Evolutionary conservation across 2,797 vertebrate species (phyloP).

Genomic region (Antrozous pallidus): DNA sequence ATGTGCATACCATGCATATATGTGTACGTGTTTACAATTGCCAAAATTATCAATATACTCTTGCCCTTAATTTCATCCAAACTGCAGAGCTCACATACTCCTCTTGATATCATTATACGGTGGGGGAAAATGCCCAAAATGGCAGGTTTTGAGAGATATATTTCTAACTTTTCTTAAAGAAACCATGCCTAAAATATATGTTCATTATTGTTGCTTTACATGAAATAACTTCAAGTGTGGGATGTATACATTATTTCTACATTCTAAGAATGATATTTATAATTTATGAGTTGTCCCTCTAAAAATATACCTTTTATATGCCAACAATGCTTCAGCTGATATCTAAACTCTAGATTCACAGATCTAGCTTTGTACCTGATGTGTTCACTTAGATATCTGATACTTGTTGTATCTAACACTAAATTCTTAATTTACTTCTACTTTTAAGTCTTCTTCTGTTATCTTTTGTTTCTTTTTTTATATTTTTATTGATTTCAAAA

Average conservation of each 20-base stretch:
- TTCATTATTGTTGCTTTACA: neutral
- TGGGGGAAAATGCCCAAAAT: neutral
- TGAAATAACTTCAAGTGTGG: neutral
- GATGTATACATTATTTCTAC: neutral
- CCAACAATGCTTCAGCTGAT: neutral
- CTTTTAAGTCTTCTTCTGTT: neutral
- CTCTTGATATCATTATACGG: neutral
- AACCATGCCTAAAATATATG: neutral
- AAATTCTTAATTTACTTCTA: neutral
- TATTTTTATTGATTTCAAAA: too few species aligned
- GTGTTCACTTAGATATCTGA: neutral
- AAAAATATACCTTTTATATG: neutral
- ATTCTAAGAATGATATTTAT: neutral
- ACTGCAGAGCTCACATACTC: neutral
- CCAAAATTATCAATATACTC: neutral
- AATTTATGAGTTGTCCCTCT: neutral
- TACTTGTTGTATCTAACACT: neutral
- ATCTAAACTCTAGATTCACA: neutral
- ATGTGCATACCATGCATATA: neutral
- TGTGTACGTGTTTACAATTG: neutral
- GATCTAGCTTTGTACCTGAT: neutral
- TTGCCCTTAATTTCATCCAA: neutral
- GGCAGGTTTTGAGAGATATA: neutral
- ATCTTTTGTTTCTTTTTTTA: neutral
- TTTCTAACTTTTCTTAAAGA: neutral